Percentiles rank a stretch among this genome's conserved stretches.
Conservation (phyloP, 2,113 vertebrate species). For the Dolichotis patagonum region DNA sequence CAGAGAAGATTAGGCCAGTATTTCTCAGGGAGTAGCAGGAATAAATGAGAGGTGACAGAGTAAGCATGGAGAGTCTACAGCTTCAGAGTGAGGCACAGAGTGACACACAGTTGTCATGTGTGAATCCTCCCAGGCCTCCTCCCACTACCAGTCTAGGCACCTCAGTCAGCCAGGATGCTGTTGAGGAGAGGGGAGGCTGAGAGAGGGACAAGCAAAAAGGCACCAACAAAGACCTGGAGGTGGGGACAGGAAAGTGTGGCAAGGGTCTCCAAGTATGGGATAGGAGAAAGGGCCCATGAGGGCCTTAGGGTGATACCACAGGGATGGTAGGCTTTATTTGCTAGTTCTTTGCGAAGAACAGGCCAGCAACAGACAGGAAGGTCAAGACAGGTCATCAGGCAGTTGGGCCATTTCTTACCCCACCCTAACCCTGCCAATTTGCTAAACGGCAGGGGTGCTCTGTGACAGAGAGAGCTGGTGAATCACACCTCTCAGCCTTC, state of each 20-base stretch:
- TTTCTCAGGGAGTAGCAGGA: neutral
- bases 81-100: neutral
- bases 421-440: neutral
- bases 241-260: neutral
- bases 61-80: neutral
- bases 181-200: accelerated
- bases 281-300: neutral
- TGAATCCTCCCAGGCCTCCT: neutral
- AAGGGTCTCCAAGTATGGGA: neutral
- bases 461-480: neutral
- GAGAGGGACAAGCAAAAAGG: neutral
- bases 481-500: neutral
- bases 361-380: neutral
- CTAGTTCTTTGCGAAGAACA: neutral
- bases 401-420: neutral
- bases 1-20: neutral
- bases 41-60: neutral
- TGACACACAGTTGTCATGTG: neutral
- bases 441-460: too few species aligned
- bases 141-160: neutral
- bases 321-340: neutral
- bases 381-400: neutral
- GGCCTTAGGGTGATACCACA: neutral
- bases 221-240: neutral
- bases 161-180: neutral